These are phyloP conservation scores for Herpailurus yagouaroundi DNA, from an alignment of 2,113 vertebrate species.

Conservation along the genomic window DNA sequence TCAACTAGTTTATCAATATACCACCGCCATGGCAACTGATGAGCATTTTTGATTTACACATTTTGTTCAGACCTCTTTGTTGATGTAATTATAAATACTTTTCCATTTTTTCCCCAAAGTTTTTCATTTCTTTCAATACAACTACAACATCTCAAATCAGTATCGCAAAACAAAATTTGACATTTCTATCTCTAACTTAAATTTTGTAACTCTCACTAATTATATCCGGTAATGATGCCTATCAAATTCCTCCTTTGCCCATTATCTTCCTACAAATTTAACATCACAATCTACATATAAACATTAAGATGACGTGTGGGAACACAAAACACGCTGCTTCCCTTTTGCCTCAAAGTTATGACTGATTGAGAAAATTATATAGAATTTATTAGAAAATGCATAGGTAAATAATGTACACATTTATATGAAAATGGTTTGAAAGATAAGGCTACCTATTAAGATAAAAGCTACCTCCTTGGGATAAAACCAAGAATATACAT, in stretches of 20 bases:
- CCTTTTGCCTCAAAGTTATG: neutral
- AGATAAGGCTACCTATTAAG: neutral
- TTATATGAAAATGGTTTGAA: neutral
- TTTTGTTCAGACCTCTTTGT: neutral
- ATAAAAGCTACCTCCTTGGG: neutral
- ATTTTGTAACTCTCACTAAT: neutral
- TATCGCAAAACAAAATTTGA: neutral
- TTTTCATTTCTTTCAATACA: neutral
- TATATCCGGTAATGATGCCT: neutral
- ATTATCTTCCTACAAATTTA: neutral
- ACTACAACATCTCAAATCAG: neutral
- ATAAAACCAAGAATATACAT: neutral
- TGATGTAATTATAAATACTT: neutral
- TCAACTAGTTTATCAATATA: neutral
- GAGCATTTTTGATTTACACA: neutral
- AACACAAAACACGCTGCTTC: neutral
- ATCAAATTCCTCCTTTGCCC: neutral
- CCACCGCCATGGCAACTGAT: neutral
- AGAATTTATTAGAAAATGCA: neutral
- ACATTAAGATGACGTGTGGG: neutral
- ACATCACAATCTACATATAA: neutral
- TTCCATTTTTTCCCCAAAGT: neutral
- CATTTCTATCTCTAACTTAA: neutral
- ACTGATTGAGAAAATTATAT: neutral
- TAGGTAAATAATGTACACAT: neutral